phyloP scores from a whole-genome alignment of 2,888 invertebrate genomes.

The Phalera bucephala region DNA sequence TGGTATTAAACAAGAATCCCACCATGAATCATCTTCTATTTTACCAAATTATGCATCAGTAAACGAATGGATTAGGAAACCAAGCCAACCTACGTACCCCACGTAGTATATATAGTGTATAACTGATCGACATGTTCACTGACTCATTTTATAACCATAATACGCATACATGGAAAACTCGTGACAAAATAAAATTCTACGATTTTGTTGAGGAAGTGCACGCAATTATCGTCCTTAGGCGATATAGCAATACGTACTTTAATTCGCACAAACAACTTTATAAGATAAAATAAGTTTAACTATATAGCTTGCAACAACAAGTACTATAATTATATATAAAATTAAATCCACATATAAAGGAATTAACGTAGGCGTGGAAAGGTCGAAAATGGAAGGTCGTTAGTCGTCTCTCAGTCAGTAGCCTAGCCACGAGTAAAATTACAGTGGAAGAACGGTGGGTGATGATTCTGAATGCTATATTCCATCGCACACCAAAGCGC shows the following conservation, averaged over 20 bases:
- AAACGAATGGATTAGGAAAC: background rate
- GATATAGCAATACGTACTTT: background rate
- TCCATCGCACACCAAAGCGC: background rate
- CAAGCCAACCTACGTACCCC: conserved; percentile 5
- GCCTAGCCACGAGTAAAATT: too few species aligned
- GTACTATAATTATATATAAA: background rate
- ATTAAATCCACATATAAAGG: background rate
- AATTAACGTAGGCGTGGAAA: background rate
- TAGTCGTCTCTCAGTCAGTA: background rate
- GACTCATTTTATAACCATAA: conserved; percentile 10
- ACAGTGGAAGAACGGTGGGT: too few species aligned
- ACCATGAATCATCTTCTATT: background rate
- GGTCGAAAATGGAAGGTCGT: background rate
- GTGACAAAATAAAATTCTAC: background rate
- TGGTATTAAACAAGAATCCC: too few species aligned
- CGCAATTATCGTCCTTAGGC: background rate
- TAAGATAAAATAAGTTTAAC: too few species aligned
- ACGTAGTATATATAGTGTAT: conserved; percentile 4
- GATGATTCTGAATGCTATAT: background rate
- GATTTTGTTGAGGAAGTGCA: background rate
- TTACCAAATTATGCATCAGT: background rate
- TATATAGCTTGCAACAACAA: too few species aligned
- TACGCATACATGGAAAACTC: background rate
- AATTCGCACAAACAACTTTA: background rate
- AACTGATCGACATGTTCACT: conserved; percentile 6